Evolutionary conservation across 2,113 vertebrate species (phyloP).

Genomic region (Callaeas wilsoni): DNA sequence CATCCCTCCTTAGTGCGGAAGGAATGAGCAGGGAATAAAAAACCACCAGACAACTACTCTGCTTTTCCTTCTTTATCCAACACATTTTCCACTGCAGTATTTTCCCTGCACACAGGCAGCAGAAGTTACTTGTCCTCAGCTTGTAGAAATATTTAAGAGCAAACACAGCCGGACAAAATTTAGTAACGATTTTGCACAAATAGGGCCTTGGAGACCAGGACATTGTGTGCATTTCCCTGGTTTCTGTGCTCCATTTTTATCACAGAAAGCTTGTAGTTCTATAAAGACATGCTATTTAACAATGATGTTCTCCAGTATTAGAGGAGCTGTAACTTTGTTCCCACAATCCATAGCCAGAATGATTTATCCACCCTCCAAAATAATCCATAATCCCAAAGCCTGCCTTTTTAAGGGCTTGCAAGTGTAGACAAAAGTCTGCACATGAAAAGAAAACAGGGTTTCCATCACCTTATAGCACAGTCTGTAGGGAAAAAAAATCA

Average conservation of each 20-base stretch:
- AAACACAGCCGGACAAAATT: background rate
- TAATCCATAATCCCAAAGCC: background rate
- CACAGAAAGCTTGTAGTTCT: background rate
- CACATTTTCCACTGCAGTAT: background rate
- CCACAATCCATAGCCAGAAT: background rate
- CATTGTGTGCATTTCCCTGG: background rate
- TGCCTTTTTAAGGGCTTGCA: background rate
- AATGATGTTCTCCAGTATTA: background rate
- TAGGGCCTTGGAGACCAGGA: background rate
- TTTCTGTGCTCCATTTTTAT: background rate
- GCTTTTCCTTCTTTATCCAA: background rate
- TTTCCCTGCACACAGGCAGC: background rate
- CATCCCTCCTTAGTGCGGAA: background rate
- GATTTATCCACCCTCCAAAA: background rate
- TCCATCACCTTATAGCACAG: background rate
- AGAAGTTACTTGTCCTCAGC: background rate
- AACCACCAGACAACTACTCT: background rate
- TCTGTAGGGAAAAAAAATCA: background rate
- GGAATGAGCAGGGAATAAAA: background rate
- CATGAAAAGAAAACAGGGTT: accelerated
- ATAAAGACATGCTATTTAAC: background rate
- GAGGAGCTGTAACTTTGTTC: background rate
- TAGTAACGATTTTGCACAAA: background rate
- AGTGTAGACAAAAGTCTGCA: background rate
- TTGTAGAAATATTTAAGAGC: background rate